Evolutionary conservation across 2,797 vertebrate genomes (phyloP), one percentile per base, ranked within the genome.

Genomic region (Malacoctenus gilli): DNA sequence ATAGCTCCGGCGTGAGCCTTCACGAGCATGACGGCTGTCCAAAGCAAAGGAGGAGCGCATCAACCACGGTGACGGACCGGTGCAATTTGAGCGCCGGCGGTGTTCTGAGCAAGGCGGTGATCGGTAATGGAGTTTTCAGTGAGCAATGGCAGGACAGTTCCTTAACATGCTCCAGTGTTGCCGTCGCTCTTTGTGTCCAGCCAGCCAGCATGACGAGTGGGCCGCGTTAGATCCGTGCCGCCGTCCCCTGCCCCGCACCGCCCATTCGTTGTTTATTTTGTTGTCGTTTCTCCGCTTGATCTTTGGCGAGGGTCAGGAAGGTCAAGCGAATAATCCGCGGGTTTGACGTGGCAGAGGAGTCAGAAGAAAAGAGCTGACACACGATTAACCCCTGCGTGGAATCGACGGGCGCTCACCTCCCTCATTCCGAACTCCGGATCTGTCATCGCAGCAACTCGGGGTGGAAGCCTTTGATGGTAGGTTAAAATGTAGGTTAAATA

Each of bases 401-500:
- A 41, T 25, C 60, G 65, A 68, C 72, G 36, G 37, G 32, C 3
- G 10, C 66, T 78, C 59, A 70, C 59, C 75, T 72, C 63, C 44
- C 41, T 62, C 54, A 18, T 76, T 68, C 57, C 61, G 34, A 72
- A 83, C 77, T 80, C 42, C 22, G 51, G 71, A 80, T 87, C 77
- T 85, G 80, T 85, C 86, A 59, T 60, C 22, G 75, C 50, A 16
- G 75, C 64, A 75, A 73, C 48, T 71, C 22, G 4, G 75, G 76
- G 81, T 75, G 77, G 78, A 67, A 77, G 37, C 53, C 74, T 87
- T 88, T 89, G 82, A 89, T 86, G 76, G 75, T n/a, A n/a, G n/a
- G n/a, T n/a, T n/a, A 62, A 87, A 87, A 92, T 89, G 80, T 91
- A 87, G 88, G 90, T 87, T 91, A 92, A 91, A 90, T 79, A 90